phyloP scores from a whole-genome alignment of 35 echinoderm and acorn worm genomes.

The Heliocidaris tuberculata region DNA sequence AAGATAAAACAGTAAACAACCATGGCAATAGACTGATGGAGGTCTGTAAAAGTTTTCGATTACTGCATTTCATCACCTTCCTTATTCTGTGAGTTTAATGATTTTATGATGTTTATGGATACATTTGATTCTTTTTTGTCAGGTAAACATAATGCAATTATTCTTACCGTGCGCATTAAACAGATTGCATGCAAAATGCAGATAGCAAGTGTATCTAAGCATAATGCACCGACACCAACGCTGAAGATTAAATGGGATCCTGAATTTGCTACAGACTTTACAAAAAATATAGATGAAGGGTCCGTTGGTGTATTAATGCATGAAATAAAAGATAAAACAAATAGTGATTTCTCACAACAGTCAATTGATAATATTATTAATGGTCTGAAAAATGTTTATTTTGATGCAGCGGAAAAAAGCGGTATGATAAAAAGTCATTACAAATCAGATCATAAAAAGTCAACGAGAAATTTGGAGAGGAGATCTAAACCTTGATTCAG shows the following conservation, averaged over 20 bases:
- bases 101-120: background rate
- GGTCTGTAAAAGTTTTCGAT: background rate
- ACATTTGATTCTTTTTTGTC: background rate
- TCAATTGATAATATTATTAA: background rate
- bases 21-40: background rate
- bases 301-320: background rate
- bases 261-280: background rate
- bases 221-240: background rate
- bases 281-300: background rate
- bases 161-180: background rate
- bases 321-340: background rate
- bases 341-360: background rate
- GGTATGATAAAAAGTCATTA: background rate
- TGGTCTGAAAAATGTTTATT: background rate
- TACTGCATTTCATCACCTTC: background rate
- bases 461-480: background rate
- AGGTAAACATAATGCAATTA: background rate
- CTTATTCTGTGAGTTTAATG: background rate
- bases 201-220: background rate
- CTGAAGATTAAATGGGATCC: background rate
- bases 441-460: background rate
- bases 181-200: background rate
- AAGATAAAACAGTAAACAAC: background rate
- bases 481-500: background rate
- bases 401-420: background rate